phyloP scores from a whole-genome alignment of 2,113 vertebrate species.

The Dromas ardeola region DNA sequence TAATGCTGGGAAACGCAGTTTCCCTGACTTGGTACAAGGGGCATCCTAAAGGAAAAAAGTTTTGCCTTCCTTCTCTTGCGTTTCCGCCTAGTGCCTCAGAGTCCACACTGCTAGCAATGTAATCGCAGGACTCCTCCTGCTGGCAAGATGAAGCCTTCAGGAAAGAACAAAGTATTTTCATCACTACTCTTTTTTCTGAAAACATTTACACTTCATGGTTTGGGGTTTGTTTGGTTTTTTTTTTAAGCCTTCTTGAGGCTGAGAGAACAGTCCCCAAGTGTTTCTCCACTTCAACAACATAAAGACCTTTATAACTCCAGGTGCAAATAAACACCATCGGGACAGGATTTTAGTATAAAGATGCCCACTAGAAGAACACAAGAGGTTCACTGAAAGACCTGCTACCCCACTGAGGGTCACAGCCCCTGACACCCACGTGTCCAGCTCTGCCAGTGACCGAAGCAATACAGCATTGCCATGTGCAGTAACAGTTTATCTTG shows the following conservation, averaged over 20 bases:
- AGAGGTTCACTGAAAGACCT: fast-evolving
- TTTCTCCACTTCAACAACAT: neutral
- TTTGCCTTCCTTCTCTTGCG: neutral
- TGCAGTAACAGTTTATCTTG: too few species aligned
- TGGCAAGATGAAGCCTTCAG: neutral
- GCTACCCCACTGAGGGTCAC: neutral
- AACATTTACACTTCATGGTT: neutral
- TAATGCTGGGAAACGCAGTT: neutral
- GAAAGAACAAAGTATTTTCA: neutral
- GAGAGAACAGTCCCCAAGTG: neutral
- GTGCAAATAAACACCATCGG: neutral
- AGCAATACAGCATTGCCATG: fast-evolving
- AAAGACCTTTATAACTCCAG: neutral
- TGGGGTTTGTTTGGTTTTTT: neutral
- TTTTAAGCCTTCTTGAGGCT: neutral
- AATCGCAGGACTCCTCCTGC: neutral
- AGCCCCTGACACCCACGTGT: fast-evolving
- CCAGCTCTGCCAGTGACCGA: too few species aligned
- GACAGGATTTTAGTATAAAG: neutral
- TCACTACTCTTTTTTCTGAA: neutral
- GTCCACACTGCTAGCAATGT: neutral
- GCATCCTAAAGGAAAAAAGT: neutral
- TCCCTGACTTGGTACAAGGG: neutral
- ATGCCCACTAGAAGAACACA: neutral
- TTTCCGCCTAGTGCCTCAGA: fast-evolving